These are phyloP conservation scores for Lithophane ornitopus DNA, from an alignment of 2,888 invertebrate species.

Conservation along the genomic window DNA sequence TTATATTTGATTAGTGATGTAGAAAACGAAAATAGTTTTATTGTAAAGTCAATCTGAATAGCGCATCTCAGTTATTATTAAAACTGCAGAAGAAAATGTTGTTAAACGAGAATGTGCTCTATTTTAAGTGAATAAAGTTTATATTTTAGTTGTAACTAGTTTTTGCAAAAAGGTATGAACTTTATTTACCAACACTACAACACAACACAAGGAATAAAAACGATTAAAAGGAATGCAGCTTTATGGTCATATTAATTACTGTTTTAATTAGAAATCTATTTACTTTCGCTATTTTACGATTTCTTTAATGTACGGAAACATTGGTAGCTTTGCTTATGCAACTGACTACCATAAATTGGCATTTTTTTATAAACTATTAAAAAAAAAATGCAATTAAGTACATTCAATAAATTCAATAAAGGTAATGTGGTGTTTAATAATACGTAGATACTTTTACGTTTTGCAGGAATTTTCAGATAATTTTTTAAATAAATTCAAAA, in stretches of 20 bases:
- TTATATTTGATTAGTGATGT: conserved; percentile 57
- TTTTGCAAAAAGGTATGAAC: conserved; percentile 35
- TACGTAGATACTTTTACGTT: background rate
- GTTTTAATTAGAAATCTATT: conserved; percentile 56
- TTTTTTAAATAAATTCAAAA: background rate
- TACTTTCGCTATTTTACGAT: conserved; percentile 50
- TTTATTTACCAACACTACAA: conserved; percentile 34
- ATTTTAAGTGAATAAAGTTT: background rate
- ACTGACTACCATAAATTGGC: conserved; percentile 7
- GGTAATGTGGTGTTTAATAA: background rate
- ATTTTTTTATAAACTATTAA: background rate
- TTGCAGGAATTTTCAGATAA: background rate
- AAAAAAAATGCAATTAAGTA: background rate
- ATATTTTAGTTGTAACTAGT: background rate
- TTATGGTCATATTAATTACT: conserved; percentile 57
- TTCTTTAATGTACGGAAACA: conserved; percentile 32
- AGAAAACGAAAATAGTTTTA: conserved; percentile 39
- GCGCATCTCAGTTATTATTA: conserved; percentile 25
- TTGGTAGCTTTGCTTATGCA: conserved; percentile 9
- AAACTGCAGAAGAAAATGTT: conserved; percentile 14
- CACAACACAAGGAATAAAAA: conserved; percentile 42
- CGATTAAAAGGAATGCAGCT: conserved; percentile 44
- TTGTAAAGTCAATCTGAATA: conserved; percentile 47
- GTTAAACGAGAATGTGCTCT: conserved; percentile 11
- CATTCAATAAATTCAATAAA: too few relatives aligned